Evolutionary conservation across 2,113 vertebrate species (phyloP).

Genomic region (Hiodon alosoides): DNA sequence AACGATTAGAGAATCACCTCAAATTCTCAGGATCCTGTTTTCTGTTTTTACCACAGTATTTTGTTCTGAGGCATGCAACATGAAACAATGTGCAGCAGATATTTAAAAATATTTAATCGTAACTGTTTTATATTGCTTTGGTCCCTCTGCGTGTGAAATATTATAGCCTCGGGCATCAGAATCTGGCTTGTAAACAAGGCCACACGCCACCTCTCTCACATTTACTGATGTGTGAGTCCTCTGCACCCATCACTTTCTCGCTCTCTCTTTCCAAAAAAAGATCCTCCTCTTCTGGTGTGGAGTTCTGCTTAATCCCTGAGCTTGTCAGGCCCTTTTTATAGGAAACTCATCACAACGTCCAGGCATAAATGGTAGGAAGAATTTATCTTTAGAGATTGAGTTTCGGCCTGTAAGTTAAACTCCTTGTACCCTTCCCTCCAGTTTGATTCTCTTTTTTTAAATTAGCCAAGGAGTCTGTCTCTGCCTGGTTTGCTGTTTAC

Average conservation of each 20-base stretch:
- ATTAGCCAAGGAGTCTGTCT: not conserved
- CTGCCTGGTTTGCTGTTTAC: slow-evolving; percentile 3
- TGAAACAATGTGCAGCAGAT: not conserved
- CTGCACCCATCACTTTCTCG: not conserved
- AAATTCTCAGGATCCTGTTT: slow-evolving; percentile 2
- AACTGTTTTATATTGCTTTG: slow-evolving; percentile 4
- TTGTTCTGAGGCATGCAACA: not conserved
- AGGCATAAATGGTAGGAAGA: slow-evolving; percentile 41
- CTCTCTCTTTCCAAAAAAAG: not conserved
- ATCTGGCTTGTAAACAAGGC: slow-evolving; percentile 1
- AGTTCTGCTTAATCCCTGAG: slow-evolving; percentile 68
- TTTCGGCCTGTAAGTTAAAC: slow-evolving; percentile 45
- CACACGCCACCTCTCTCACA: not conserved
- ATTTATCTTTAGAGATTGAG: slow-evolving; percentile 52
- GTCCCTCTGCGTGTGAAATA: not conserved
- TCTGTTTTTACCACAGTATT: not conserved
- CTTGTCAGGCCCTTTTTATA: slow-evolving; percentile 78
- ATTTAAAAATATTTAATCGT: not conserved
- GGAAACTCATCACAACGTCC: slow-evolving; percentile 68
- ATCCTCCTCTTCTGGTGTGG: slow-evolving; percentile 35
- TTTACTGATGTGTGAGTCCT: not conserved
- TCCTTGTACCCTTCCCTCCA: slow-evolving; percentile 8
- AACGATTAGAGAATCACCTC: not conserved
- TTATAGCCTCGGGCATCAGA: not conserved
- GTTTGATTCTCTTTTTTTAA: slow-evolving; percentile 19